Conservation (phyloP, 2,797 vertebrate genomes). For the Erethizon dorsatum region DNA sequence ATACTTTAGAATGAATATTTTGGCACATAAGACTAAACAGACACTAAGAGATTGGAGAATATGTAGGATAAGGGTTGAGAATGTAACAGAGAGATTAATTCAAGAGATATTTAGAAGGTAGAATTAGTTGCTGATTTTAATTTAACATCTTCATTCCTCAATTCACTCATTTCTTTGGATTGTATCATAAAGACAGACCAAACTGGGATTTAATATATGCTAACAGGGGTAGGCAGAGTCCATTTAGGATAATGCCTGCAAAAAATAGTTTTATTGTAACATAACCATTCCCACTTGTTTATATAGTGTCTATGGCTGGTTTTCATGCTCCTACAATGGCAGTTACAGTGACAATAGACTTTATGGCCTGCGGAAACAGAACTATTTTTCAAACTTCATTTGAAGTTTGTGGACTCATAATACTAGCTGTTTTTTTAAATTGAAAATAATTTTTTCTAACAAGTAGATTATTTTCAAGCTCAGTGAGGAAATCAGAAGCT, state of each 20-base stretch:
- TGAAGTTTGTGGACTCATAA: conserved; percentile 5
- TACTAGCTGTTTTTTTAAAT: background rate
- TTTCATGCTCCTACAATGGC: background rate
- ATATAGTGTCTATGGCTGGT: background rate
- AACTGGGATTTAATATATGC: background rate
- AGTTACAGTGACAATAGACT: background rate
- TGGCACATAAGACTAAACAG: background rate
- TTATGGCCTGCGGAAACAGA: background rate
- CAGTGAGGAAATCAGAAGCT: conserved; percentile 22
- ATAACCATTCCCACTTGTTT: background rate
- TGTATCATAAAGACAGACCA: conserved; percentile 11
- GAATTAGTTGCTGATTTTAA: conserved; percentile 7
- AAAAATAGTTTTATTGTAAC: conserved; percentile 3
- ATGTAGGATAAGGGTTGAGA: conserved; percentile 15
- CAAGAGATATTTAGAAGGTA: conserved; percentile 5
- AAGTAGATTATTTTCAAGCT: conserved; percentile 64
- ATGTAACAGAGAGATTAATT: background rate
- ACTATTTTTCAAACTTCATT: conserved; percentile 17
- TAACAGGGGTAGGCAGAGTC: background rate
- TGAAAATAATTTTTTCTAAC: conserved; percentile 62
- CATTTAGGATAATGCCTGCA: background rate
- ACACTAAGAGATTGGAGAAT: conserved; percentile 19
- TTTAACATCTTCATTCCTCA: conserved; percentile 20
- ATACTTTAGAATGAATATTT: conserved; percentile 58
- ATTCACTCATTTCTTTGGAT: conserved; percentile 39